phyloP scores from a whole-genome alignment of 2,113 vertebrate species.

The Bagarius yarrelli region DNA sequence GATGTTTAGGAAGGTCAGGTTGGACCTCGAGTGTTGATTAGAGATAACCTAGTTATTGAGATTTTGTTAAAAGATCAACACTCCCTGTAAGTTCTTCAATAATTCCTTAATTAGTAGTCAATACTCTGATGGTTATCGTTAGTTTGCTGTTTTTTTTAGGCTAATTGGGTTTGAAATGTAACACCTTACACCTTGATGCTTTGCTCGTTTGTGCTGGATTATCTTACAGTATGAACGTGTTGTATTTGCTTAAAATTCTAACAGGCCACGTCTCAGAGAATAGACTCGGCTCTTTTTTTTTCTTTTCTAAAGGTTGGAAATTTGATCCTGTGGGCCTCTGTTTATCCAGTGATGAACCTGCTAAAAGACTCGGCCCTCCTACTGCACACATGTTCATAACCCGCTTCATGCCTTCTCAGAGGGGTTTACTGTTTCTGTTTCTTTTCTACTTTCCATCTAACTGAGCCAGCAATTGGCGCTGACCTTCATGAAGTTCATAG shows the following conservation, averaged over 20 bases:
- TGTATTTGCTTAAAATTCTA: constrained; percentile 6
- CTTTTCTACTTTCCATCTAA: background rate
- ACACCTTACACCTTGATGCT: background rate
- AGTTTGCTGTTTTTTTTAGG: background rate
- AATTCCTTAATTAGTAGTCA: constrained; percentile 23
- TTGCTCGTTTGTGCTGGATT: constrained; percentile 15
- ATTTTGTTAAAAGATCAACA: constrained; percentile 21
- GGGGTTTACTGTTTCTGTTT: constrained; percentile 1
- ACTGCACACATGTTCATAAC: constrained; percentile 7
- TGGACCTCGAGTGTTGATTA: constrained; percentile 14
- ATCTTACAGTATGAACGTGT: background rate
- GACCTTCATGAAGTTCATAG: constrained; percentile 22
- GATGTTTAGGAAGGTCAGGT: constrained; percentile 24
- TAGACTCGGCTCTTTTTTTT: constrained; percentile 6
- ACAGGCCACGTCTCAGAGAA: background rate
- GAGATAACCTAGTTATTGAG: constrained; percentile 20
- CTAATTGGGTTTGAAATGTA: background rate
- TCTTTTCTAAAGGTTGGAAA: constrained; percentile 12
- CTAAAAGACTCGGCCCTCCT: constrained; percentile 32
- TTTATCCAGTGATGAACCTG: constrained; percentile 18
- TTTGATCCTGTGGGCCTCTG: constrained; percentile 5
- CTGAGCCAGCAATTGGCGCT: constrained; percentile 21
- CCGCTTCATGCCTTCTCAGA: constrained; percentile 14
- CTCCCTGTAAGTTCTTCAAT: background rate
- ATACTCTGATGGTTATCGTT: constrained; percentile 20